These are phyloP conservation scores for Oxygymnocypris stewartii DNA, from an alignment of 2,113 vertebrate genomes.

Conservation along the genomic window DNA sequence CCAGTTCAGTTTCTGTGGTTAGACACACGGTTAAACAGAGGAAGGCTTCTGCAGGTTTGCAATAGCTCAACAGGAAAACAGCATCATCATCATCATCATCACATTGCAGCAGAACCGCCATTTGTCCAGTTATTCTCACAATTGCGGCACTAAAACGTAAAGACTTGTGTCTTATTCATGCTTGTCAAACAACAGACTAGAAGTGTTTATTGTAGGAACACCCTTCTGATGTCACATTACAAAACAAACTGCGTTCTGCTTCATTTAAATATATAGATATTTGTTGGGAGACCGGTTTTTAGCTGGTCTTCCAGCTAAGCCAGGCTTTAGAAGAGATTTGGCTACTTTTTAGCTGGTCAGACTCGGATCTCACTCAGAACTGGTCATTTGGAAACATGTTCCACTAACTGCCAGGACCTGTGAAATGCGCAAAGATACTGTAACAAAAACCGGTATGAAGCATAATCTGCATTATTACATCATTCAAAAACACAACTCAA, in stretches of 20 bases:
- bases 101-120: background rate
- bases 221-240: background rate
- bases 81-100: background rate
- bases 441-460: background rate
- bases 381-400: background rate
- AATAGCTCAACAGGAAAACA: background rate
- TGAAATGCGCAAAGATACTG: background rate
- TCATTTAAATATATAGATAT: background rate
- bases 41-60: constrained; percentile 9
- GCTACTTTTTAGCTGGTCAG: background rate
- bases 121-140: background rate
- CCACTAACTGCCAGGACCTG: background rate
- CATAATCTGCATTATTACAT: background rate
- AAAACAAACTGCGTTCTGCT: background rate
- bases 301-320: background rate
- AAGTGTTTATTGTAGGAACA: background rate
- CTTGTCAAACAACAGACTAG: background rate
- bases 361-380: background rate
- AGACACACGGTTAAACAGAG: background rate
- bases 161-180: background rate
- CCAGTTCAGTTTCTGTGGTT: background rate
- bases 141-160: background rate
- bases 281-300: background rate
- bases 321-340: background rate
- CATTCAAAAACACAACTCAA: background rate